phyloP scores from a whole-genome alignment of 2,113 vertebrate genomes.

The Guaruba guarouba region DNA sequence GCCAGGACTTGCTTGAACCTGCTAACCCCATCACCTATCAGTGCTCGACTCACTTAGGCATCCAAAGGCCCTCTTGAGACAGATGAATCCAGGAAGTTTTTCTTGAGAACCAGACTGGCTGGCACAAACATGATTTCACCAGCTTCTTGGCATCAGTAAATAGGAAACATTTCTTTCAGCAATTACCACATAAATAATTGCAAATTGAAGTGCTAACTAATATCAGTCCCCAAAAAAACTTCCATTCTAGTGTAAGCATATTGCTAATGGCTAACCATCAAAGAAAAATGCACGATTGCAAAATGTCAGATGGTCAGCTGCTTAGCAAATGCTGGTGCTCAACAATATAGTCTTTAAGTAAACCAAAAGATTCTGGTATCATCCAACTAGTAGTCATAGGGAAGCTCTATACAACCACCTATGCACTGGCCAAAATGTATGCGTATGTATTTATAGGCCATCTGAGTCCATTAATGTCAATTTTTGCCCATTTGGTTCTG shows the following conservation, averaged over 20 bases:
- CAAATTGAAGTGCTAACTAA: not conserved
- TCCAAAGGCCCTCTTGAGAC: not conserved
- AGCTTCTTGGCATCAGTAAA: not conserved
- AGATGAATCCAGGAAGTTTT: not conserved
- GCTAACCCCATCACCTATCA: not conserved
- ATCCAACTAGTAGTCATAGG: not conserved
- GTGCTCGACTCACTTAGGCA: not conserved
- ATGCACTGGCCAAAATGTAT: not conserved
- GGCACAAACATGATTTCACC: not conserved
- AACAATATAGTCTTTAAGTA: not conserved
- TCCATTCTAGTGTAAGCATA: not conserved
- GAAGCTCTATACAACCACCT: not conserved
- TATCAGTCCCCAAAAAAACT: rapidly evolving
- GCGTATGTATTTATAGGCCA: not conserved
- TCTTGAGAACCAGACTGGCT: not conserved
- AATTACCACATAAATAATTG: not conserved
- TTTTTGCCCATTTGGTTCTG: not conserved
- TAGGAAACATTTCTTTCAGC: not conserved
- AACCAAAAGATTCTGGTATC: not conserved
- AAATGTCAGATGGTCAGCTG: not conserved
- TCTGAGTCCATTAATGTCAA: not conserved
- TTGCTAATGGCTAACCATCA: not conserved
- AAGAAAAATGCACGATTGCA: not conserved
- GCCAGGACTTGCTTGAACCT: not conserved
- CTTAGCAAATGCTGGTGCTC: not conserved